Conservation (phyloP, 1,140 invertebrate genomes). For the Diuraphis noxia region DNA sequence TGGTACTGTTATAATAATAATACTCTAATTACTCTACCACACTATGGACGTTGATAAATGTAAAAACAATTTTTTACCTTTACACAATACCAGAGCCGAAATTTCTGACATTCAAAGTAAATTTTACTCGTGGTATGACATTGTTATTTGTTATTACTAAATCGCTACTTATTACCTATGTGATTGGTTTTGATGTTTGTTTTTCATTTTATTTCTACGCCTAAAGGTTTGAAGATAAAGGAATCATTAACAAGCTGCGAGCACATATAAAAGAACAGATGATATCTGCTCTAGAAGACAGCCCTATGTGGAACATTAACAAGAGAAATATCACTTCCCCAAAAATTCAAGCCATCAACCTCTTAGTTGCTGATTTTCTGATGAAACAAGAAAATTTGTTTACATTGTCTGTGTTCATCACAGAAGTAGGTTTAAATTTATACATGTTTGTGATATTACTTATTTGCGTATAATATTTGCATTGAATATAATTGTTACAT, state of each 20-base stretch:
- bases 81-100: neutral
- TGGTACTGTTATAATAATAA: neutral
- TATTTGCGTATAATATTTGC: neutral
- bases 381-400: slow-evolving; percentile 23
- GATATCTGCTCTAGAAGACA: neutral
- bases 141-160: neutral
- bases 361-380: slow-evolving; percentile 28
- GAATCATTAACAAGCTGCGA: neutral
- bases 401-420: neutral
- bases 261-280: slow-evolving; percentile 4
- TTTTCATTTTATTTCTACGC: neutral
- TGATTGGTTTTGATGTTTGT: neutral
- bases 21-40: neutral
- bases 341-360: neutral
- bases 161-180: neutral
- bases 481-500: neutral
- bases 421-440: neutral
- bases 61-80: neutral
- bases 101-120: neutral
- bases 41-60: neutral
- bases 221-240: slow-evolving; percentile 22
- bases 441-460: neutral
- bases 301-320: neutral
- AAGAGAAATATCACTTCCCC: neutral
- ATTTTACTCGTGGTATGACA: slow-evolving; percentile 21